These are phyloP conservation scores for Turdus rufiventris DNA, from an alignment of 2,113 vertebrate genomes.

Conservation along the genomic window DNA sequence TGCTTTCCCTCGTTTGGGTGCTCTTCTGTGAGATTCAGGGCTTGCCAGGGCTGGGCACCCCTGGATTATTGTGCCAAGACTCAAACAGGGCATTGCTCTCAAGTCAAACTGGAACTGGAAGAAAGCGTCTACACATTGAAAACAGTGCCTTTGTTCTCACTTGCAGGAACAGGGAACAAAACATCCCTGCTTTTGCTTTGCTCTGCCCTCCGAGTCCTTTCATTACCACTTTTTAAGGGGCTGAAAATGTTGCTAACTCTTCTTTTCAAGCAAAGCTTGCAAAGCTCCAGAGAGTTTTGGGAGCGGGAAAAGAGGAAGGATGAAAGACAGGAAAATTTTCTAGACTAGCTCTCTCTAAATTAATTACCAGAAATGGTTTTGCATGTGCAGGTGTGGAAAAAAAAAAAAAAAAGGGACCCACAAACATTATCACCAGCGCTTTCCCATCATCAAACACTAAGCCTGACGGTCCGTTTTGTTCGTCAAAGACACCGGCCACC, in stretches of 20 bases:
- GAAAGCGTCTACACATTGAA: not conserved
- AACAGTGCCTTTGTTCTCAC: slow-evolving; percentile 32
- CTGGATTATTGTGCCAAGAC: not conserved
- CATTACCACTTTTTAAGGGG: slow-evolving; percentile 10
- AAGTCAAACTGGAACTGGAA: slow-evolving; percentile 6
- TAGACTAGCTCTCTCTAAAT: not conserved
- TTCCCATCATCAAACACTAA: slow-evolving; percentile 45
- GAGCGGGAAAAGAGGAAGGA: not conserved
- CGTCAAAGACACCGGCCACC: slow-evolving; percentile 28
- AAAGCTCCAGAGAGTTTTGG: not conserved
- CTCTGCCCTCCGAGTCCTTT: slow-evolving; percentile 2
- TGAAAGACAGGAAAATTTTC: slow-evolving; percentile 9
- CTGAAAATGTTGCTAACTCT: slow-evolving; percentile 20
- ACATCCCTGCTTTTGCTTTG: not conserved
- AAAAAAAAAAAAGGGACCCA: not conserved
- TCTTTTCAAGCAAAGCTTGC: not conserved
- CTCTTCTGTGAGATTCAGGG: not conserved
- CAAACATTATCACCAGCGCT: not conserved
- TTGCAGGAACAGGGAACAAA: not conserved
- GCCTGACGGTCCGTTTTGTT: not conserved
- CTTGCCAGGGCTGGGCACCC: not conserved
- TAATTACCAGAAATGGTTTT: not conserved
- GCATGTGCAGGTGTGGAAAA: not conserved
- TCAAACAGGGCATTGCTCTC: not conserved
- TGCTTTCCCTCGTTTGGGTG: not conserved